Conservation (phyloP, 2,888 invertebrate species). For the Glomeris marginata region DNA sequence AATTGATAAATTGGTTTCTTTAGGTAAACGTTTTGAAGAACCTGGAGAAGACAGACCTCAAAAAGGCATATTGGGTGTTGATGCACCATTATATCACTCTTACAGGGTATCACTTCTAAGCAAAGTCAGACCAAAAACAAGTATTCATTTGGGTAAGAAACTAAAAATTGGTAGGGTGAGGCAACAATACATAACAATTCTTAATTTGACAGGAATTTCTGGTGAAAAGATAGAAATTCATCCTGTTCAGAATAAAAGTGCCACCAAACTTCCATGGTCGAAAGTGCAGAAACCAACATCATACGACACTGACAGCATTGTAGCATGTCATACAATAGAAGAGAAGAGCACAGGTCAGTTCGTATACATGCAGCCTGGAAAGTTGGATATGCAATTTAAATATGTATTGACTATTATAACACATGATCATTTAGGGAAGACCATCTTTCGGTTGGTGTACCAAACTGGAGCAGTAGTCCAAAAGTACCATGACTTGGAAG, state of each 20-base stretch:
- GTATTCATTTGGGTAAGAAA: slow-evolving; percentile 52
- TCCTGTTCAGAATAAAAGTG: slow-evolving; percentile 44
- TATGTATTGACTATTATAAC: not conserved
- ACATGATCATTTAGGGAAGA: slow-evolving; percentile 44
- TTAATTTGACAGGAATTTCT: slow-evolving; percentile 46
- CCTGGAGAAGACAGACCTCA: slow-evolving; percentile 20
- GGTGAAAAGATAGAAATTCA: slow-evolving; percentile 85
- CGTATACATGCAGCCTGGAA: not conserved
- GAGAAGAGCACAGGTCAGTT: slow-evolving; percentile 40
- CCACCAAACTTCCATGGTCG: slow-evolving; percentile 33
- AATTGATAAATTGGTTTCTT: not conserved
- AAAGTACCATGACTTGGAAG: slow-evolving; percentile 78
- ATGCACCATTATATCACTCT: slow-evolving; percentile 73
- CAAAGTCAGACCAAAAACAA: slow-evolving; percentile 63
- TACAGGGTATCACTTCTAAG: slow-evolving; percentile 61
- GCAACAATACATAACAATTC: no score
- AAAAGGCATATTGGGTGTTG: slow-evolving; percentile 51
- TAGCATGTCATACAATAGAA: slow-evolving; percentile 69
- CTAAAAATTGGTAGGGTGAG: no score
- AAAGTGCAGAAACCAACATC: slow-evolving; percentile 60
- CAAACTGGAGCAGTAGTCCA: slow-evolving; percentile 39
- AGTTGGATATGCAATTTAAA: not conserved
- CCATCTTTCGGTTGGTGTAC: slow-evolving; percentile 58
- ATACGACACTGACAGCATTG: slow-evolving; percentile 72
- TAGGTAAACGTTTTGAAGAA: slow-evolving; percentile 24